phyloP scores from a whole-genome alignment of 1,140 invertebrate genomes.

The Nephotettix cincticeps region DNA sequence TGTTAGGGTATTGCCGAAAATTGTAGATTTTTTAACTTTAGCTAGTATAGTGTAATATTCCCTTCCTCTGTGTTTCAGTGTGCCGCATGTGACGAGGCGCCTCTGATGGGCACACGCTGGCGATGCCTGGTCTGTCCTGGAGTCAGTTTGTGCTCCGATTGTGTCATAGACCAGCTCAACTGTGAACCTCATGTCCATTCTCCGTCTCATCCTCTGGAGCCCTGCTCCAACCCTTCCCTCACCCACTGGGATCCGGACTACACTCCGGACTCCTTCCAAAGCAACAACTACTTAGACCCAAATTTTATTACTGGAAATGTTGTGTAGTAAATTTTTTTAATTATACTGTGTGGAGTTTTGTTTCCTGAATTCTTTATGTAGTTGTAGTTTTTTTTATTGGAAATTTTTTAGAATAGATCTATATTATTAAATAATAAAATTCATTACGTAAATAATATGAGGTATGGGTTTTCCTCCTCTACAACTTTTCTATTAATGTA shows the following conservation, averaged over 20 bases:
- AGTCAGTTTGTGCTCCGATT: constrained; percentile 56
- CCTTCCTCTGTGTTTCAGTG: constrained; percentile 60
- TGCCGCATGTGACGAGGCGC: constrained; percentile 62
- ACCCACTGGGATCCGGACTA: constrained; percentile 50
- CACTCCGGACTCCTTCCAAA: constrained; percentile 46
- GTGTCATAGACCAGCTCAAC: constrained; percentile 48
- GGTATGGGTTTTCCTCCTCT: too few relatives aligned
- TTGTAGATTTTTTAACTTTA: too few relatives aligned
- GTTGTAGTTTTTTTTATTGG: too few relatives aligned
- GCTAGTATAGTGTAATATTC: too few relatives aligned
- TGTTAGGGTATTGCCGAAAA: too few relatives aligned
- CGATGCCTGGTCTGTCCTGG: constrained; percentile 61
- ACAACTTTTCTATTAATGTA: too few relatives aligned
- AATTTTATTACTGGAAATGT: constrained; percentile 45
- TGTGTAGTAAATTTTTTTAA: too few relatives aligned
- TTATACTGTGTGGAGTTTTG: too few relatives aligned
- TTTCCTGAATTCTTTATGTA: too few relatives aligned
- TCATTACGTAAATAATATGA: too few relatives aligned
- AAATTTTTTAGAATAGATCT: too few relatives aligned
- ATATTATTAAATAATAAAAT: too few relatives aligned
- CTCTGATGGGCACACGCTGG: constrained; percentile 67
- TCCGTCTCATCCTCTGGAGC: constrained; percentile 44
- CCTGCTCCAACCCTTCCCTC: constrained; percentile 33
- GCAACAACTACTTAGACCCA: constrained; percentile 54
- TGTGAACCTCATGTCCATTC: constrained; percentile 48